A percentile compares a stretch with the other conserved stretches of the same genome.
Evolutionary conservation across 1,140 invertebrate species (phyloP).

Genomic region (Steinernema khuongi): DNA sequence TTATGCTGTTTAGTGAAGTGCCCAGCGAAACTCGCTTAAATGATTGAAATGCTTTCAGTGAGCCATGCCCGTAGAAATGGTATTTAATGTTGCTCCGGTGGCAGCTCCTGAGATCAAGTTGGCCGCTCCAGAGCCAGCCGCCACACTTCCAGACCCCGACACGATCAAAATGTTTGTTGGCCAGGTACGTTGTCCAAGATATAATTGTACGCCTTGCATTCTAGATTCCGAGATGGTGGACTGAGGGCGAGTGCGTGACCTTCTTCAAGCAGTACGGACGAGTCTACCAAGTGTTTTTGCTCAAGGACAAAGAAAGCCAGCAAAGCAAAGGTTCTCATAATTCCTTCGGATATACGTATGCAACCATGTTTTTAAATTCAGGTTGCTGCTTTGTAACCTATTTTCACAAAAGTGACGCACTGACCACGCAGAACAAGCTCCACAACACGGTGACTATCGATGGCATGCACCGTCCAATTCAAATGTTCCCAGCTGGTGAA

Average conservation of each 20-base stretch:
- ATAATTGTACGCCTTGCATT: constrained; percentile 53
- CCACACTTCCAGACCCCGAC: constrained; percentile 92
- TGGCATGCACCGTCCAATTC: constrained; percentile 87
- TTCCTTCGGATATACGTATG: constrained; percentile 64
- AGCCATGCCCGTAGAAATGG: too few relatives aligned
- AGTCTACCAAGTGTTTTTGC: constrained; percentile 92
- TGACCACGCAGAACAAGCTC: constrained; percentile 93
- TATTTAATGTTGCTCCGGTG: too few relatives aligned
- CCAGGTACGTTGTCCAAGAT: constrained; percentile 45
- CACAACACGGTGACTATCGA: constrained; percentile 96
- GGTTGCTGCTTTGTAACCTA: constrained; percentile 99
- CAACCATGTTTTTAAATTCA: constrained; percentile 60
- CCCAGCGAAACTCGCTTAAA: too few relatives aligned
- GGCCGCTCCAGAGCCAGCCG: too few relatives aligned
- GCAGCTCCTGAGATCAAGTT: too few relatives aligned
- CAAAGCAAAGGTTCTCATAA: constrained; percentile 77
- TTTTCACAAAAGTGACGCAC: constrained; percentile 88
- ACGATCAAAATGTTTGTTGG: constrained; percentile 99
- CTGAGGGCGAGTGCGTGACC: constrained; percentile 84
- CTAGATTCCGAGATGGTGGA: constrained; percentile 90
- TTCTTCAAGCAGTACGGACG: constrained; percentile 95
- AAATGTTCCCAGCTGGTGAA: too few relatives aligned
- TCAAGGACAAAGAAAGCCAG: constrained; percentile 88
- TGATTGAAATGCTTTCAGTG: too few relatives aligned
- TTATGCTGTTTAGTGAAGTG: too few relatives aligned